A percentile compares a stretch with the other conserved stretches of the same genome.
Conservation (phyloP, 2,888 invertebrate genomes). For the Tiliacea citrago region DNA sequence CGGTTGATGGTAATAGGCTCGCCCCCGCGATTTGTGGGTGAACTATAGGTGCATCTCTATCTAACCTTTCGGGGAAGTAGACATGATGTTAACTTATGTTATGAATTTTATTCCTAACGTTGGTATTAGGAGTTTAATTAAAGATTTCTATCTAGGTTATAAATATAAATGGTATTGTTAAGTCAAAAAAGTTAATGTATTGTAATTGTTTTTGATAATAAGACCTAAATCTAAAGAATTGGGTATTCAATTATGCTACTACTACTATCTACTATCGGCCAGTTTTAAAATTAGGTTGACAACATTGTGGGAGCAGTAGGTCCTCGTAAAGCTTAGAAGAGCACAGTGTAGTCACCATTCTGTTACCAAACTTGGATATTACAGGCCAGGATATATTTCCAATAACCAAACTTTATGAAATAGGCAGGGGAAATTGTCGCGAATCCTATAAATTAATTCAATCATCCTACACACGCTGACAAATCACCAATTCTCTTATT, state of each 20-base stretch:
- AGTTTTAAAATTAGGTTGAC: background rate
- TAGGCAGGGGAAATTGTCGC: background rate
- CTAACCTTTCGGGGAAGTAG: too few relatives aligned
- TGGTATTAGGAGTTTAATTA: background rate
- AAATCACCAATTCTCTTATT: constrained; percentile 8
- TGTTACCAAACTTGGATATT: background rate
- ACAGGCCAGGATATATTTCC: background rate
- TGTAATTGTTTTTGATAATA: background rate
- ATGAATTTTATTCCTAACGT: constrained; percentile 47
- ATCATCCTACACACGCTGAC: background rate
- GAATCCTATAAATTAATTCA: background rate
- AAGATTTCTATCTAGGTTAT: background rate
- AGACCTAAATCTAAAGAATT: background rate
- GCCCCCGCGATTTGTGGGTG: too few relatives aligned
- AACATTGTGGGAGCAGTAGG: background rate
- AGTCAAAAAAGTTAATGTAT: background rate
- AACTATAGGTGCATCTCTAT: too few relatives aligned
- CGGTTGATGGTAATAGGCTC: too few relatives aligned
- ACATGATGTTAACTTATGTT: too few relatives aligned
- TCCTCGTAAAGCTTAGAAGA: background rate
- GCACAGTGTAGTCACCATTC: background rate
- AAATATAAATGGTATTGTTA: background rate
- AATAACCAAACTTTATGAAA: background rate
- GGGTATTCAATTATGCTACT: background rate
- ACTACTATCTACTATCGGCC: background rate